A percentile compares a stretch with the other conserved stretches of the same genome.
These are phyloP conservation scores for Balearica regulorum DNA, from an alignment of 2,797 vertebrate genomes.

Conservation along the genomic window DNA sequence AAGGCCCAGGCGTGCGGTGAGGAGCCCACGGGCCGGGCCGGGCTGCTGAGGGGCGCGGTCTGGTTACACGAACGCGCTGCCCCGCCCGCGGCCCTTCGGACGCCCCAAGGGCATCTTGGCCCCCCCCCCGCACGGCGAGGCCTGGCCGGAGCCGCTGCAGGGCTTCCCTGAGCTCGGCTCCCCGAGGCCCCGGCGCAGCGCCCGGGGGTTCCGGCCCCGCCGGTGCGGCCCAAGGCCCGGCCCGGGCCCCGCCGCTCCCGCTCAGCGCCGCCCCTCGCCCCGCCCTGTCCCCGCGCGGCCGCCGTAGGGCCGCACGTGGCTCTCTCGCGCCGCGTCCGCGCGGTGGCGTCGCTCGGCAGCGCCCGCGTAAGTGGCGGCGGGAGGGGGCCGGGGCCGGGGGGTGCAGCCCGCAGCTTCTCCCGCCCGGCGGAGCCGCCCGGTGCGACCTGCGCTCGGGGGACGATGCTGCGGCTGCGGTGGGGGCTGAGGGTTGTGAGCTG, in stretches of 20 bases:
- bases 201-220: background rate
- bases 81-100: background rate
- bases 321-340: background rate
- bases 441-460: background rate
- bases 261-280: too few species aligned
- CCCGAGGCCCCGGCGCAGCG: background rate
- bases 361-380: background rate
- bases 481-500: background rate
- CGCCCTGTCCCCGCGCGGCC: background rate
- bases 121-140: background rate
- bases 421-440: too few species aligned
- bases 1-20: background rate
- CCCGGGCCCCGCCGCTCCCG: background rate
- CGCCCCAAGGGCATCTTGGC: background rate
- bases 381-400: background rate
- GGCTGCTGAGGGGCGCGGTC: rapidly evolving
- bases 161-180: too few species aligned
- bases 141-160: background rate
- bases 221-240: background rate
- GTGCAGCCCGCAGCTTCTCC: too few species aligned
- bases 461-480: background rate
- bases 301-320: background rate
- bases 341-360: background rate
- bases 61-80: background rate
- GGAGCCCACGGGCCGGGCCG: background rate